phyloP scores from a whole-genome alignment of 2,113 vertebrate species.

The Chloebia gouldiae region DNA sequence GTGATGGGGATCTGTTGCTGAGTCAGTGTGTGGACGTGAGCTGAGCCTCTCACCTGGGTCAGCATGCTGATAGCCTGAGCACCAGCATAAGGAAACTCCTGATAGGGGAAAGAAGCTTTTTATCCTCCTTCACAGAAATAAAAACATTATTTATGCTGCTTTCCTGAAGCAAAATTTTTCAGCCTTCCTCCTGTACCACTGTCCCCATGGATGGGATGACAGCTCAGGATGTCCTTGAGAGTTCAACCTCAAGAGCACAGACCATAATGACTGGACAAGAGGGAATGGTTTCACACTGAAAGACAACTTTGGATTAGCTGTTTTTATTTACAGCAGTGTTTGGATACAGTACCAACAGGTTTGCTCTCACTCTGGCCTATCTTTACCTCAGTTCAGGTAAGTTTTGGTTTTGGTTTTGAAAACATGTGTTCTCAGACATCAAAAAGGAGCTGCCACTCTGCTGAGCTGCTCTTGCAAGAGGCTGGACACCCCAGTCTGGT shows the following conservation, averaged over 20 bases:
- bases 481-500: not conserved
- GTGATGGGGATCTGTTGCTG: not conserved
- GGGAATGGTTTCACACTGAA: not conserved
- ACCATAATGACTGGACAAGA: not conserved
- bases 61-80: fast-evolving
- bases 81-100: not conserved
- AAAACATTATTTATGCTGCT: not conserved
- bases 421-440: not conserved
- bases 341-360: not conserved
- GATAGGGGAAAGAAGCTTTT: not conserved
- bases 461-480: not conserved
- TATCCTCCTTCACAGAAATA: not conserved
- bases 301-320: not conserved
- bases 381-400: not conserved
- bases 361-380: not conserved
- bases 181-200: not conserved
- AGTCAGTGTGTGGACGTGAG: not conserved
- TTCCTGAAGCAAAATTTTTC: not conserved
- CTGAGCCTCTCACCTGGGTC: not conserved
- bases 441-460: not conserved
- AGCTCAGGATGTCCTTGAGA: not conserved
- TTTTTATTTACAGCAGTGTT: not conserved
- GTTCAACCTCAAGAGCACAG: not conserved
- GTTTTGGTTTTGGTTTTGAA: not conserved
- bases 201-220: not conserved